Percentiles rank a stretch among this genome's conserved stretches.
Evolutionary conservation across 1,140 invertebrate genomes (phyloP).

Genomic region (Nylanderia fulva): DNA sequence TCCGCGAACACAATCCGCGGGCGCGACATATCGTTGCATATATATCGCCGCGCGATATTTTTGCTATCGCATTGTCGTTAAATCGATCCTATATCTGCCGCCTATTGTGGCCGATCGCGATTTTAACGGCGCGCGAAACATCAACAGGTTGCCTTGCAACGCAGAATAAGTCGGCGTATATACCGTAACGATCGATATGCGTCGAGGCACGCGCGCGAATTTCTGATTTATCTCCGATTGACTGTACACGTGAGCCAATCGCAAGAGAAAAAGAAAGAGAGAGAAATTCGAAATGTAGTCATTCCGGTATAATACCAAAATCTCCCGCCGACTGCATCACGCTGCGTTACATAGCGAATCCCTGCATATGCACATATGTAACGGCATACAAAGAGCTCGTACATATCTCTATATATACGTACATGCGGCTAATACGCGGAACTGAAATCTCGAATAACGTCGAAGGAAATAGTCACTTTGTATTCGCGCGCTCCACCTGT

Average conservation of each 20-base stretch:
- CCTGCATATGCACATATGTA: conserved; percentile 12
- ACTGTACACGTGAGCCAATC: conserved; percentile 12
- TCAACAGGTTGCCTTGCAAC: conserved; percentile 66
- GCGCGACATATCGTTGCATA: neutral
- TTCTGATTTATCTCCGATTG: conserved; percentile 16
- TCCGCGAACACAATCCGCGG: neutral
- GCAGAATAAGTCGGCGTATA: conserved; percentile 17
- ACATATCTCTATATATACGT: neutral
- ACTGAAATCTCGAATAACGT: conserved; percentile 36
- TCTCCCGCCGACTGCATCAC: neutral
- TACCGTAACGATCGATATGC: conserved; percentile 4
- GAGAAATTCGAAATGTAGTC: neutral
- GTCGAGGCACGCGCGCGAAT: neutral
- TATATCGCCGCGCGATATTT: neutral
- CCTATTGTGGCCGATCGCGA: neutral
- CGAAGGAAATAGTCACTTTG: conserved; percentile 59
- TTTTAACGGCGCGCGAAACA: conserved; percentile 38
- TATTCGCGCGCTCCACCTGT: neutral
- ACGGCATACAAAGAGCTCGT: neutral
- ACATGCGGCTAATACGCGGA: conserved; percentile 27
- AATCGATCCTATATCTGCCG: conserved; percentile 18
- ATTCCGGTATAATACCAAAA: conserved; percentile 4
- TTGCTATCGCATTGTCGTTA: neutral
- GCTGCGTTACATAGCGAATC: conserved; percentile 1
- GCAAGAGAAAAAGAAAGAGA: neutral